These are phyloP conservation scores for Haliclona indistincta DNA, from an alignment of 37 sponge, comb jelly and placozoan species.

Conservation along the genomic window DNA sequence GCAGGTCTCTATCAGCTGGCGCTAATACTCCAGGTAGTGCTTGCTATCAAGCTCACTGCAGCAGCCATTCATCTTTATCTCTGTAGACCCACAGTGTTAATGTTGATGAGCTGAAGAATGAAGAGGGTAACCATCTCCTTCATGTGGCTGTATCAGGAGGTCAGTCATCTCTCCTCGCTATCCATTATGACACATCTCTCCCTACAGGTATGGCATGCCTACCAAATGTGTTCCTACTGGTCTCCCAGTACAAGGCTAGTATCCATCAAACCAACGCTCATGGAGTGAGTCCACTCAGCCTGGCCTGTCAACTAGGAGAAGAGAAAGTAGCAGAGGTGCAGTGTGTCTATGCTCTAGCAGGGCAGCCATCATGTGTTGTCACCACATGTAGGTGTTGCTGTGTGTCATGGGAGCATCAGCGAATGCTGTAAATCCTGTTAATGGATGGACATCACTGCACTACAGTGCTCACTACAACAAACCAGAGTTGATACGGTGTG, in stretches of 20 bases:
- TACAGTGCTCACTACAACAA: slow-evolving; percentile 42
- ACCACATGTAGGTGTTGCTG: slow-evolving; percentile 42
- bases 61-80: neutral
- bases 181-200: neutral
- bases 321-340: slow-evolving; percentile 58
- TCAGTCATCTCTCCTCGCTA: neutral
- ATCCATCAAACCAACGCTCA: slow-evolving; percentile 21
- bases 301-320: slow-evolving; percentile 47
- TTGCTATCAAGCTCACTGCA: neutral
- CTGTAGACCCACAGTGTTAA: slow-evolving; percentile 47
- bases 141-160: slow-evolving; percentile 63
- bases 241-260: slow-evolving; percentile 40
- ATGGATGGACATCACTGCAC: slow-evolving; percentile 54
- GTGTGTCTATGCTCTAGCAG: neutral
- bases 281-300: slow-evolving; percentile 57
- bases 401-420: slow-evolving; percentile 74
- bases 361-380: neutral
- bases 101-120: slow-evolving; percentile 56
- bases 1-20: slow-evolving; percentile 54
- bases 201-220: slow-evolving; percentile 47
- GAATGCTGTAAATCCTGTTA: neutral
- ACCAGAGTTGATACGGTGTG: slow-evolving; percentile 45
- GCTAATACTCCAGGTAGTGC: slow-evolving; percentile 47
- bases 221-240: slow-evolving; percentile 48
- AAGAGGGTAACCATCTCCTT: slow-evolving; percentile 55